Conservation (phyloP, 2,113 vertebrate species). For the Thalassoma bifasciatum region DNA sequence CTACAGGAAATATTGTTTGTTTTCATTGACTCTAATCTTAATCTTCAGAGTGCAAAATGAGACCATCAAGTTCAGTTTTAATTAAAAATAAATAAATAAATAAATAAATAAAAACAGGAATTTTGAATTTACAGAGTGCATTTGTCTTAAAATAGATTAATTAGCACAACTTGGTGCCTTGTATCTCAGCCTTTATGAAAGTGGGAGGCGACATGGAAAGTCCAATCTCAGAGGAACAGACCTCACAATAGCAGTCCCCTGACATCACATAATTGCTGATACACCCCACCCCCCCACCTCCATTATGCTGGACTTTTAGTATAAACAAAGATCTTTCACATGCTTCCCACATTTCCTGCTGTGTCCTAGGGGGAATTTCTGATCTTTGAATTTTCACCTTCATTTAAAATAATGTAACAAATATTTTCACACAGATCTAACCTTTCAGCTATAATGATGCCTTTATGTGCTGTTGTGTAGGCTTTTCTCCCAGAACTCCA, state of each 20-base stretch:
- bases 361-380: neutral
- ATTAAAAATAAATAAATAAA: neutral
- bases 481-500: too few relatives aligned
- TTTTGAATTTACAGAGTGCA: too few relatives aligned
- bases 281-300: too few relatives aligned
- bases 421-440: too few relatives aligned
- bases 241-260: neutral
- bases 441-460: too few relatives aligned
- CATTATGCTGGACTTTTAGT: neutral
- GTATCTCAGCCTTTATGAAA: neutral
- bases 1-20: neutral
- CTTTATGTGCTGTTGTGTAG: too few relatives aligned
- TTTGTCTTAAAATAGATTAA: too few relatives aligned
- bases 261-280: neutral
- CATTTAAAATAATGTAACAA: neutral
- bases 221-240: rapidly evolving
- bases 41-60: too few relatives aligned
- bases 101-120: too few relatives aligned
- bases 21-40: neutral
- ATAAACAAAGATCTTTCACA: neutral
- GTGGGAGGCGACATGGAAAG: neutral
- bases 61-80: neutral
- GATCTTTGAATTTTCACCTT: neutral
- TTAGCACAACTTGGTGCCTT: neutral
- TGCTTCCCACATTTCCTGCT: neutral